Evolutionary conservation across 1,140 invertebrate species (phyloP).

Genomic region (Bombus cullumanus): DNA sequence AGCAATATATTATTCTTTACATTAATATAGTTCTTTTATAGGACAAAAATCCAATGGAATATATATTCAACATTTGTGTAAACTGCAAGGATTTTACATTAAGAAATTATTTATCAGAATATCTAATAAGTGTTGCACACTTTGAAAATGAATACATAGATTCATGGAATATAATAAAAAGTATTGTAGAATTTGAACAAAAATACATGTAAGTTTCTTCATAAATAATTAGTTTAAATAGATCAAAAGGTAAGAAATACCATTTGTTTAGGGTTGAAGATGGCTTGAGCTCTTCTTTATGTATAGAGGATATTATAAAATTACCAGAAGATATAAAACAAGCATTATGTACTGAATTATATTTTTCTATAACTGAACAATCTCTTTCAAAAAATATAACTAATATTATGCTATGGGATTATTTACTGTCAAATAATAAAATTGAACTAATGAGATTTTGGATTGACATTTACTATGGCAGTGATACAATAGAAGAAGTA

Average conservation of each 20-base stretch:
- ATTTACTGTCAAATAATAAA: slow-evolving; percentile 73
- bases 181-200: slow-evolving; percentile 81
- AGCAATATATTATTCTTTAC: not conserved
- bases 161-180: slow-evolving; percentile 84
- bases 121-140: slow-evolving; percentile 82
- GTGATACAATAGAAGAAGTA: slow-evolving; percentile 6
- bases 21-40: slow-evolving; percentile 49
- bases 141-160: slow-evolving; percentile 81
- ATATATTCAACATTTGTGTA: slow-evolving; percentile 84
- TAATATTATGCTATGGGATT: slow-evolving; percentile 72
- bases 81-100: slow-evolving; percentile 82
- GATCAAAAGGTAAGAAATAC: not conserved
- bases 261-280: slow-evolving; percentile 62
- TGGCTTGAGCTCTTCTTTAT: slow-evolving; percentile 67
- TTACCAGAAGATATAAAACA: slow-evolving; percentile 68
- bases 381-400: slow-evolving; percentile 65
- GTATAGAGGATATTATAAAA: slow-evolving; percentile 72
- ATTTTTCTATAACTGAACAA: slow-evolving; percentile 70
- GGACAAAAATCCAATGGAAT: slow-evolving; percentile 83
- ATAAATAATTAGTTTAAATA: not conserved
- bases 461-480: slow-evolving; percentile 71
- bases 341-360: slow-evolving; percentile 75
- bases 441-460: slow-evolving; percentile 70
- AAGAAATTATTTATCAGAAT: slow-evolving; percentile 85
- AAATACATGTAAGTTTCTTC: slow-evolving; percentile 66